Base-by-base conservation (phyloP, 2,113 vertebrate species). In the Sorex fumeus region DNA sequence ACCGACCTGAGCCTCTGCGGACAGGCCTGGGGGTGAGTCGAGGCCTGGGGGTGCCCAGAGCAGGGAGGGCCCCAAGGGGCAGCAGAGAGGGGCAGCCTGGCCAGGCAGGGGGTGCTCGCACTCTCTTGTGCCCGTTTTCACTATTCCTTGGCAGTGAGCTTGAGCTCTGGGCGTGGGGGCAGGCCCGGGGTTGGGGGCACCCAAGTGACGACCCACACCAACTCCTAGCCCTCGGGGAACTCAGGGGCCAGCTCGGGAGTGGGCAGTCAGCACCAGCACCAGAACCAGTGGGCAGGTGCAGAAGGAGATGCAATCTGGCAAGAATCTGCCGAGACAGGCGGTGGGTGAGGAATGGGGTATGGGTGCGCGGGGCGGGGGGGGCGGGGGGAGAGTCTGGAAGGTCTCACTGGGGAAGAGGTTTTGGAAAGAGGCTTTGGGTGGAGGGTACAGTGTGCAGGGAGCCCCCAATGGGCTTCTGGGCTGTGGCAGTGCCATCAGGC, bases 281-380 rank as follows among this genome's bases (percentile, higher is more conserved):
- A 28, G 77, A 79, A 4, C 7, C 66, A 3, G 43, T 12, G 0
- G 4, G 78, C 74, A 50, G 60, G 64, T 21, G 36, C 32, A 36
- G 43, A 82, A 81, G 71, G 34, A 67, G 85, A 88, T 43, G 60
- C 78, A 79, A 28, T 27, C 12, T 21, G 36, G 88, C 74, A 86
- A 82, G 10, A 83, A 62, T 43, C 72, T 36, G 84, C 60, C 25
- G 45, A 36, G 66, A 27, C 45, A 78, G 30, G 67, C 28, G 15
- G 66, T 9, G 12, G 84, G 18, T 32, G n/a, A 16, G 32, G 75
- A 67, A 57, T 0, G 21, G 60, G 69, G 43, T 34, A 13, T 25
- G 8, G 6, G 64, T 0, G n/a, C 25, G 34, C 9, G 32, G n/a
- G n/a, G n/a, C n/a, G n/a, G n/a, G n/a, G n/a, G n/a, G n/a, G n/a